These are phyloP conservation scores for Cherax quadricarinatus DNA, from an alignment of 1,140 invertebrate species.

Conservation along the genomic window DNA sequence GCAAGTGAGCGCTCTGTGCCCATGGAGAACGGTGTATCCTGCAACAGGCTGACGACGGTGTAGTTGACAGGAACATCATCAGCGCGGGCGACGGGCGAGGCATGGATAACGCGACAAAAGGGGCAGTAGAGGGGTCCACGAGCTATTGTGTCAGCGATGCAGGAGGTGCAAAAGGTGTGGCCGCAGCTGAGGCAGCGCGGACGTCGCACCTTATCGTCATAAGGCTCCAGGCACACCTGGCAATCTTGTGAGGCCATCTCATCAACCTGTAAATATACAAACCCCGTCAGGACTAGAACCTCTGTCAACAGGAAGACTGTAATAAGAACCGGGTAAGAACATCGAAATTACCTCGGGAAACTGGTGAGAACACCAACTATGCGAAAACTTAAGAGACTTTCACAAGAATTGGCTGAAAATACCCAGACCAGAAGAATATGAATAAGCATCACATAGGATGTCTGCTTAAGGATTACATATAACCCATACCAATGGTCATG, in stretches of 20 bases:
- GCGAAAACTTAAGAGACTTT: too few relatives aligned
- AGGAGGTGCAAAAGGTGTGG: conserved; percentile 46
- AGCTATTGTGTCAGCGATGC: conserved; percentile 29
- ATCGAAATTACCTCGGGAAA: too few relatives aligned
- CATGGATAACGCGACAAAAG: conserved; percentile 40
- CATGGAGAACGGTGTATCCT: background rate
- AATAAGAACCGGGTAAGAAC: too few relatives aligned
- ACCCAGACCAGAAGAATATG: too few relatives aligned
- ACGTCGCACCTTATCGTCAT: conserved; percentile 16
- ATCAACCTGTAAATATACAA: background rate
- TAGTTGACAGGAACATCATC: conserved; percentile 53
- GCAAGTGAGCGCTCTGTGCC: background rate
- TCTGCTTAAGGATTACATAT: too few relatives aligned
- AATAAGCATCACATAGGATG: too few relatives aligned
- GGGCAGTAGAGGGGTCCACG: conserved; percentile 36
- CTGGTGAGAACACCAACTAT: too few relatives aligned
- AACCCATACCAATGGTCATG: too few relatives aligned
- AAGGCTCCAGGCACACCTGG: conserved; percentile 51
- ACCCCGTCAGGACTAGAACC: too few relatives aligned
- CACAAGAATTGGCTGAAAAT: too few relatives aligned
- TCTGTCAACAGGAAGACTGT: too few relatives aligned
- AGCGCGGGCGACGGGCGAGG: background rate
- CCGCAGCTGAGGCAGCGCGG: conserved; percentile 60
- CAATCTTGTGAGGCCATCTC: conserved; percentile 57
- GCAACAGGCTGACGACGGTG: conserved; percentile 45